Evolutionary conservation across 2,113 vertebrate genomes (phyloP), one percentile per base, ranked within the genome.

Genomic region (Scomber colias): DNA sequence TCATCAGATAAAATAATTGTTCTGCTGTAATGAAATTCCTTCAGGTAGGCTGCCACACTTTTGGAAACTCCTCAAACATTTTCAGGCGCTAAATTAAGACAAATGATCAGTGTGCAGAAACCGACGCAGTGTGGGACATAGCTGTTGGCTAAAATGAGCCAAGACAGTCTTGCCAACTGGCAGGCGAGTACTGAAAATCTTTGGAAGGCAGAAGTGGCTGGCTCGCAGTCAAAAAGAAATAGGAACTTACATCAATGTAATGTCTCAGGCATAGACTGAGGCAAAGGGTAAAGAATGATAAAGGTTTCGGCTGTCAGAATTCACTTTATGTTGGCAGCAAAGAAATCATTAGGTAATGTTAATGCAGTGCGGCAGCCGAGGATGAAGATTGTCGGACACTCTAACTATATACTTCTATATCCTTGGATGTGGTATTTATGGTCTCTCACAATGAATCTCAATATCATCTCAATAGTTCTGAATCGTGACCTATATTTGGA

Each of bases 111-210:
- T n/a, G 59, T 56, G 45, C 56, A 53, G 46, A 50, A 54, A 46
- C 27, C 74, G 57, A 53, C 11, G 19, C 27, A 4, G 62, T 72
- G 1, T 24, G 21, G 61, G 46, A 27, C 31, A 21, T 50, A 68
- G 77, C 83, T 77, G 71, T 17, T 76, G 57, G 68, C 14, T 13
- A 12, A 35, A 65, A 27, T 0, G 30, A 80, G 80, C 66, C 79
- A 77, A 82, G 62, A 9, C 31, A 27, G 17, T 61, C 57, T 13
- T 75, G 87, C 90, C 86, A 91, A 45, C 50, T 87, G 92, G 81
- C 86, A 81, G 56, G 6, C 16, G 48, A 17, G n/a, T 7, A 0
- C 40, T 11, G 21, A 72, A 55, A 1, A 59, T 48, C 45, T 72
- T 27, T 50, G 56, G 56, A 50, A 48, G 46, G 17, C 2, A 60